phyloP scores from a whole-genome alignment of 2,888 invertebrate genomes.

The Halictus quadricinctus region DNA sequence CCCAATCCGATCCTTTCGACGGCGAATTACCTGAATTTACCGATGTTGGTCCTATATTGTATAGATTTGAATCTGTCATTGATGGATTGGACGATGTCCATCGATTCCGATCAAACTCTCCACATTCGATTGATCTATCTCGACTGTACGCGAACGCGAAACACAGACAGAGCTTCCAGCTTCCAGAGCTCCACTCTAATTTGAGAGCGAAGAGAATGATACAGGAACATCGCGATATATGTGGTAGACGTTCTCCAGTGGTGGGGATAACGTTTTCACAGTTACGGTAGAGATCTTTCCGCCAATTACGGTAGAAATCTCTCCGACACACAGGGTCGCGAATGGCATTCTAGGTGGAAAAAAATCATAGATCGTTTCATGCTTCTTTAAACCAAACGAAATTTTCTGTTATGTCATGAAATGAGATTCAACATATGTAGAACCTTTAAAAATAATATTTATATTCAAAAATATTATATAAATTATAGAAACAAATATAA shows the following conservation, averaged over 20 bases:
- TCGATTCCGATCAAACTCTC: constrained; percentile 2
- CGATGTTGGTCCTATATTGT: neutral
- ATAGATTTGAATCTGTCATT: constrained; percentile 13
- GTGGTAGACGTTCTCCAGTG: neutral
- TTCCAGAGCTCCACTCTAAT: neutral
- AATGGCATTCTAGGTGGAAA: too few species aligned
- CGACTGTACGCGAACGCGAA: neutral
- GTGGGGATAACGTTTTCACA: too few species aligned
- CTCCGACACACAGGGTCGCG: too few species aligned
- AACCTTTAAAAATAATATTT: too few species aligned
- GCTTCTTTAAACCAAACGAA: too few species aligned
- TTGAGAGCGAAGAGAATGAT: neutral
- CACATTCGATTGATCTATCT: neutral
- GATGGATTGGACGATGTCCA: neutral
- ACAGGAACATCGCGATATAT: neutral
- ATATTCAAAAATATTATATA: too few species aligned
- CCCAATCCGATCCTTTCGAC: neutral
- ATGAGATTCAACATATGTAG: too few species aligned
- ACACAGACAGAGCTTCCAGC: neutral
- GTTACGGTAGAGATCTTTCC: too few species aligned
- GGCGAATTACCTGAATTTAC: neutral
- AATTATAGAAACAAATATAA: too few species aligned
- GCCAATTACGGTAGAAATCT: too few species aligned
- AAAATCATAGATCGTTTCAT: too few species aligned
- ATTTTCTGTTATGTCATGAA: too few species aligned